phyloP scores from a whole-genome alignment of 2,113 vertebrate genomes.

The Datnioides undecimradiatus region DNA sequence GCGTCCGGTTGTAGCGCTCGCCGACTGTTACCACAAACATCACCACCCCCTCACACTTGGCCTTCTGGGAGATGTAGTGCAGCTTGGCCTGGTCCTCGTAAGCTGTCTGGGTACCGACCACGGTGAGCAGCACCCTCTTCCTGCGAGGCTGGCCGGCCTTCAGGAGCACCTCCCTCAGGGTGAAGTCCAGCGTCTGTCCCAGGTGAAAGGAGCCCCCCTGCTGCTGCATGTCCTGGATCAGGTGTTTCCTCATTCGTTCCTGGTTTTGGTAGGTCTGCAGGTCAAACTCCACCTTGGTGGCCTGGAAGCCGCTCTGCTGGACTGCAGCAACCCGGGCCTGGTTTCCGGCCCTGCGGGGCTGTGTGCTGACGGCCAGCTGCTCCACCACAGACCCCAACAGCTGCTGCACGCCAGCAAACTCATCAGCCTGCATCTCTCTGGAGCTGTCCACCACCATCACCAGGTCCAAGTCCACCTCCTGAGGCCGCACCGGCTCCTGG shows the following conservation, averaged over 20 bases:
- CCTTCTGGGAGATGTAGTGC: constrained; percentile 76
- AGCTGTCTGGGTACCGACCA: constrained; percentile 85
- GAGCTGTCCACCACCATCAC: constrained; percentile 88
- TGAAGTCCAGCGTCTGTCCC: constrained; percentile 85
- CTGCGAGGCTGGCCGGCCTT: constrained; percentile 71
- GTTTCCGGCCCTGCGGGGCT: constrained; percentile 41
- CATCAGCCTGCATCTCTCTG: constrained; percentile 73
- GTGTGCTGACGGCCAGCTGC: constrained; percentile 81
- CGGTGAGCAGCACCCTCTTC: constrained; percentile 80
- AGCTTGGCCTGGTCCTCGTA: constrained; percentile 81
- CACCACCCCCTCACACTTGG: constrained; percentile 88
- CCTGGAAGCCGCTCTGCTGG: constrained; percentile 76
- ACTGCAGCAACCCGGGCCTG: constrained; percentile 84
- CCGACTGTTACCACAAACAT: constrained; percentile 87
- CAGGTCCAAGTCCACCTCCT: constrained; percentile 85
- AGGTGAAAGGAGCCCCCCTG: constrained; percentile 80
- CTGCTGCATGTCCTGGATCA: constrained; percentile 74
- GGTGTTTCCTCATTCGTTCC: constrained; percentile 82
- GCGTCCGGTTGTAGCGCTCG: constrained; percentile 44
- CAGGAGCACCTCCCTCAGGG: constrained; percentile 81
- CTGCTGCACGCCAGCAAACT: constrained; percentile 81
- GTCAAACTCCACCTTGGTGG: constrained; percentile 81
- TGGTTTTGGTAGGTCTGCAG: constrained; percentile 74
- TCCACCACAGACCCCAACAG: constrained; percentile 85
- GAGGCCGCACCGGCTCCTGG: constrained; percentile 22